These are phyloP conservation scores for Orthosia cruda DNA, from an alignment of 2,888 invertebrate genomes.

Conservation along the genomic window DNA sequence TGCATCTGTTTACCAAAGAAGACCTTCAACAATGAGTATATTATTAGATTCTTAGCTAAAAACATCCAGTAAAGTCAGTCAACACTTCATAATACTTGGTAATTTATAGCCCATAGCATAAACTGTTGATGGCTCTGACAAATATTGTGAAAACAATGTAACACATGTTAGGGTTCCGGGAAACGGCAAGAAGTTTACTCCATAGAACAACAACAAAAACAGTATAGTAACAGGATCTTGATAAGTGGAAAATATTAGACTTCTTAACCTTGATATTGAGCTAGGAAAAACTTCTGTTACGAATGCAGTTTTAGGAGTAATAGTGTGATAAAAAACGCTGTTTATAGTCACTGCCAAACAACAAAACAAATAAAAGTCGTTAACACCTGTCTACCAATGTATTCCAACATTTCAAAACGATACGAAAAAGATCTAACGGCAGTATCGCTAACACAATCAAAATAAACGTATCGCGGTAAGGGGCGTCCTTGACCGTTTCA, in stretches of 20 bases:
- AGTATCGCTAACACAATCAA: no score
- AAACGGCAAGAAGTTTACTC: conserved; percentile 8
- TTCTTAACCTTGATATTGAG: not conserved
- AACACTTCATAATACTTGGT: conserved; percentile 10
- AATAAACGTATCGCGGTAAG: no score
- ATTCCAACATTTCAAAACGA: no score
- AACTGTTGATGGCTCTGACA: conserved; percentile 43
- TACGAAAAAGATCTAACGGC: no score
- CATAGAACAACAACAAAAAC: not conserved
- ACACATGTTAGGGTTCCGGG: conserved; percentile 29
- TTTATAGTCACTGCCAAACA: no score
- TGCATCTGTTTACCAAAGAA: not conserved
- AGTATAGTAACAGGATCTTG: not conserved
- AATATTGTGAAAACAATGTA: conserved; percentile 42
- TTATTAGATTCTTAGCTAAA: not conserved
- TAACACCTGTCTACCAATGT: no score
- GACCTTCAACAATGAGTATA: conserved; percentile 8
- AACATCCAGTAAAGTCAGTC: conserved; percentile 11
- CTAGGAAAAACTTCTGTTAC: no score
- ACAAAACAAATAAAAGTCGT: no score
- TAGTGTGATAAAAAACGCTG: no score
- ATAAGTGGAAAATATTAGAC: not conserved
- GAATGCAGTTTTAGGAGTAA: not conserved
- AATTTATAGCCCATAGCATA: conserved; percentile 34
- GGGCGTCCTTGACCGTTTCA: no score